Evolutionary conservation across 2,888 invertebrate genomes (phyloP), one percentile per base, ranked within the genome.

Genomic region (Hanleya hanleyi): DNA sequence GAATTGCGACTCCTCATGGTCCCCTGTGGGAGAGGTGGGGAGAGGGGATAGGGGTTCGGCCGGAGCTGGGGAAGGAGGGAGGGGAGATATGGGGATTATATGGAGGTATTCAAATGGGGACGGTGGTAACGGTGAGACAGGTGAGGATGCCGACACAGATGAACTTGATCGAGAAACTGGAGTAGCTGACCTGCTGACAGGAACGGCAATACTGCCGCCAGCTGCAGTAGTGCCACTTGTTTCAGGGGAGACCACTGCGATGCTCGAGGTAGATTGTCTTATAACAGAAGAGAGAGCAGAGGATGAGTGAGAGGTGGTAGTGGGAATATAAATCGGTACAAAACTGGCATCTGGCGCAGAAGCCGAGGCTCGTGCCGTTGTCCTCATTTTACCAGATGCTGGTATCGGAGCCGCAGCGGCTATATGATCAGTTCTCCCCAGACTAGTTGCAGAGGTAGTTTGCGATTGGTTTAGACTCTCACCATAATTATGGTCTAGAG

Each of bases 21-120:
- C 71, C 29, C 71, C 41, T 36, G 22, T 36, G 26, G 66, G 69
- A 18, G 71, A 69, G 67, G 71, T 70, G 36, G 74, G 73, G 32
- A 72, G 62, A 29, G 82, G 79, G 18, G 81, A 81, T 12, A 80
- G 67, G 9, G 80, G 77, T 32, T 67, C 74, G 12, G 70, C 70
- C 41, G 66, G 62, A 0, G 74, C 68, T 9, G 83, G 83, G 29
- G 83, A 81, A 36, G 81, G 81, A 18, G 83, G 83, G 15, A 83
- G 74, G n/a, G 83, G 83, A 15, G 83, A 83, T 26, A 83, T 70
- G 12, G 79, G 68, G 35, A 36, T 50, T 5, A 36, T 80, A 22
- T 71, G 70, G 7, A 79, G 67, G 50, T 81, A 79, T 29, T 80
- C 76, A 77, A 82, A 81, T 69, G 81, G 82, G 37, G 83, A 83